Base-by-base conservation (phyloP, 1,140 invertebrate species). In the Caenorhabditis brenneri region DNA sequence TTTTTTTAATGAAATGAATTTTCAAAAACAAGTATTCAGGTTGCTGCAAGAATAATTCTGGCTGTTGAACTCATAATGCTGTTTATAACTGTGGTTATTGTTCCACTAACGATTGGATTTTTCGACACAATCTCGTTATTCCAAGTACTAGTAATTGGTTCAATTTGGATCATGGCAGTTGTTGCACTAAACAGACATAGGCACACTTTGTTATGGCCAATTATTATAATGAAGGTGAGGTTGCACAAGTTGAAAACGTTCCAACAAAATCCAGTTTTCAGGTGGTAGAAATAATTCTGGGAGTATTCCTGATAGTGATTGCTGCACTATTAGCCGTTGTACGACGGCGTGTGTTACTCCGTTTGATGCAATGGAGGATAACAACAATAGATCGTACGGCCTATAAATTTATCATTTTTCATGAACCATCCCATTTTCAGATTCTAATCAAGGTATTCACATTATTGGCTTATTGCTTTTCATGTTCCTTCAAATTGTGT, bases 401-500 rank as follows among this genome's bases (percentile, higher is more conserved):
- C 5, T 9, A 74, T 74, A 2, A 3, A 22, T 24, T 1, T 24
- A 19, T 7, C 10, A 12, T 24, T 46, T 9, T 46, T 46, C 2
- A 0, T 3, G 7, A 22, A 74, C n/a, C n/a, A 2, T 22, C 19
- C n/a, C 19, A 15, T 15, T 42, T 74, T 74, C 65, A 74, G 65
- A 74, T 24, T 74, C 65, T n/a, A 74, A 74, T 29, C 65, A 74
- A 42, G 65, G 65, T 6, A 74, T 74, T 74, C 65, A 74, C 65
- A 74, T 74, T 46, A 74, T 74, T 42, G 33, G 36, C n/a, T 74
- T 74, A 74, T 74, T 74, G 65, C 65, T 74, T 74, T 74, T 74
- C 36, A 74, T 74, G 65, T 74, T 74, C 22, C 65, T 74, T 74
- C 65, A 74, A 74, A 74, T 74, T 74, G 65, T 74, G 36, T 74